Percentiles rank a stretch among this genome's conserved stretches.
phyloP scores from a whole-genome alignment of 2,113 vertebrate species.

The Brachionichthys hirsutus region DNA sequence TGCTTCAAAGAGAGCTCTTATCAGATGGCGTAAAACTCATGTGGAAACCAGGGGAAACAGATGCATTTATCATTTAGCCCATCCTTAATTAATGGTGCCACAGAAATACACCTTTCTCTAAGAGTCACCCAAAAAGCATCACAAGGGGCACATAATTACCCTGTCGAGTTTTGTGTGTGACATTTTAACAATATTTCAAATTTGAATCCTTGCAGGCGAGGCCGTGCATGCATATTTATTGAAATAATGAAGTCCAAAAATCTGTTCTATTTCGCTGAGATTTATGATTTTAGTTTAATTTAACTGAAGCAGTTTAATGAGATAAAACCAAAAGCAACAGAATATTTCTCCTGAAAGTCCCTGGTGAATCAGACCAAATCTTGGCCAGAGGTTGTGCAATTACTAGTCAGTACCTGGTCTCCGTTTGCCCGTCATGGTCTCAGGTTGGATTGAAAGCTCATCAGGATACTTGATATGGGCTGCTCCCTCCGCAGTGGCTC shows the following conservation, averaged over 20 bases:
- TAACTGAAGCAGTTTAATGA: too few relatives aligned
- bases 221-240: neutral
- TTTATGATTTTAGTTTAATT: too few relatives aligned
- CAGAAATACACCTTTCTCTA: slow-evolving; percentile 13
- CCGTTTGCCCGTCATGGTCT: too few relatives aligned
- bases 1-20: slow-evolving; percentile 25
- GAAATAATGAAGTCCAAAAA: neutral
- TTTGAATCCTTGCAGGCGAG: neutral
- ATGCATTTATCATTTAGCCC: slow-evolving; percentile 14
- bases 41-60: slow-evolving; percentile 12
- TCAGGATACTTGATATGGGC: too few relatives aligned
- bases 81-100: slow-evolving; percentile 27
- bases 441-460: too few relatives aligned
- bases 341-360: too few relatives aligned
- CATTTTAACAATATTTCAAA: neutral
- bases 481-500: too few relatives aligned
- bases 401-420: too few relatives aligned
- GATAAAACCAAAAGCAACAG: too few relatives aligned
- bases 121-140: neutral
- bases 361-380: too few relatives aligned
- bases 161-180: neutral
- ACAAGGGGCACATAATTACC: neutral
- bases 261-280: too few relatives aligned
- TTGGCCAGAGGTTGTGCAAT: too few relatives aligned
- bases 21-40: slow-evolving; percentile 7